Base-by-base conservation (phyloP, 2,113 vertebrate species). In the Cavia aperea region DNA sequence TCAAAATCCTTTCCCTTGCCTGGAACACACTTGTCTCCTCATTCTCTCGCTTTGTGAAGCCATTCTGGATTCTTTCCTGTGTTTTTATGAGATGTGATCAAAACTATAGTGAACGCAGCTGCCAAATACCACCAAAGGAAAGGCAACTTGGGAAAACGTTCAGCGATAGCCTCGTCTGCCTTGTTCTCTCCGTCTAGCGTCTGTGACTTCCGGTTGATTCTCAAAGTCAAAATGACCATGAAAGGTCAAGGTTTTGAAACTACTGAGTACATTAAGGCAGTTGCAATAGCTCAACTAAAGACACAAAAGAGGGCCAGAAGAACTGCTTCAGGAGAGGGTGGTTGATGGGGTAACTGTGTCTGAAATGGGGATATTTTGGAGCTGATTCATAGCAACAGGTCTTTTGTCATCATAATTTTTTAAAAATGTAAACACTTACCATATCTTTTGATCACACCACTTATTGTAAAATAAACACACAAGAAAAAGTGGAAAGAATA, bases 91-190 rank as follows among this genome's bases (percentile, higher is more conserved):
- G 13, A 26, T 15, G 43, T 49, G 43, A 29, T 77, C 24, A 77
- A 15, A 75, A 15, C 46, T 29, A 7, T 14, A 11, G 24, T 49
- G 73, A 29, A 15, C 1, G 3, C 3, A 49, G 43, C 12, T 77
- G 43, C 24, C 73, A 26, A 15, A 24, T 14, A 46, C 23, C 39
- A 26, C 10, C 23, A 49, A 29, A 77, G 43, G 43, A 49, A 46
- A 31, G 11, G 24, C 39, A 46, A 19, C 36, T 29, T 26, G 39
- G 7, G n/a, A 15, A 29, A 29, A 46, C 9, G 7, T 46, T 14
- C 11, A 3, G 4, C 21, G 5, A 19, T 43, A 14, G 12, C 23
- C 21, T 46, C 5, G 2, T 7, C 43, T 23, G 12, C 39, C 43
- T 29, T 14, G 3, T 7, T 29, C 23, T 16, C 24, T 77, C 43